Evolutionary conservation across 2,113 vertebrate genomes (phyloP).

Genomic region (Odocoileus hemionus): DNA sequence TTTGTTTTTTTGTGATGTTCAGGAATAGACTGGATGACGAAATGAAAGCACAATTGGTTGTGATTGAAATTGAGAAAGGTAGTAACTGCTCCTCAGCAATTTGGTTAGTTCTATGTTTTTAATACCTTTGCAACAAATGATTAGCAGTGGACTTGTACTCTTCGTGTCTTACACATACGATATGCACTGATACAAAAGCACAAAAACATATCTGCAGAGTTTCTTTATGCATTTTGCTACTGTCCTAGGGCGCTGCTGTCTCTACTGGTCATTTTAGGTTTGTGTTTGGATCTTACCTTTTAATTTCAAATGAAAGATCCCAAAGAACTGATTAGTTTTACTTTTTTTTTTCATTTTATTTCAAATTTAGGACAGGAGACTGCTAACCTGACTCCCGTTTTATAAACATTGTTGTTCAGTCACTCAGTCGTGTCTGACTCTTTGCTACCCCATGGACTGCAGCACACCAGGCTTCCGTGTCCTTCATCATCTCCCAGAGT

Average conservation of each 20-base stretch:
- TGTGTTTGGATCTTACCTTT: neutral
- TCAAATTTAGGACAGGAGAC: neutral
- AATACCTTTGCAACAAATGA: constrained; percentile 9
- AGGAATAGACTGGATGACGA: neutral
- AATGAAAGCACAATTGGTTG: neutral
- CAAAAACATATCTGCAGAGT: neutral
- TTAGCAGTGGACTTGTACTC: constrained; percentile 34
- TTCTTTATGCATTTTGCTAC: constrained; percentile 47
- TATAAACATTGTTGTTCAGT: neutral
- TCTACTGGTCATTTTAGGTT: neutral
- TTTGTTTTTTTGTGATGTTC: constrained; percentile 31
- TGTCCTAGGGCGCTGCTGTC: neutral
- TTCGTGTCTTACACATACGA: neutral
- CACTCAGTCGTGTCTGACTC: neutral
- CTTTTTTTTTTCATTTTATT: neutral
- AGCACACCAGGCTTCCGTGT: neutral
- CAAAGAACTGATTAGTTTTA: constrained; percentile 11
- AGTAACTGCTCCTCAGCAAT: neutral
- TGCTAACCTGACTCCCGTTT: neutral
- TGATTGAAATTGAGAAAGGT: neutral
- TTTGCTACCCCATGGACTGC: neutral
- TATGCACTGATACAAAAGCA: constrained; percentile 52
- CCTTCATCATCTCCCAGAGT: neutral
- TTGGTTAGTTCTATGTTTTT: neutral
- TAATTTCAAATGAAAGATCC: constrained; percentile 1